Base-by-base conservation (phyloP, 2,113 vertebrate genomes). In the Myxocyprinus asiaticus region DNA sequence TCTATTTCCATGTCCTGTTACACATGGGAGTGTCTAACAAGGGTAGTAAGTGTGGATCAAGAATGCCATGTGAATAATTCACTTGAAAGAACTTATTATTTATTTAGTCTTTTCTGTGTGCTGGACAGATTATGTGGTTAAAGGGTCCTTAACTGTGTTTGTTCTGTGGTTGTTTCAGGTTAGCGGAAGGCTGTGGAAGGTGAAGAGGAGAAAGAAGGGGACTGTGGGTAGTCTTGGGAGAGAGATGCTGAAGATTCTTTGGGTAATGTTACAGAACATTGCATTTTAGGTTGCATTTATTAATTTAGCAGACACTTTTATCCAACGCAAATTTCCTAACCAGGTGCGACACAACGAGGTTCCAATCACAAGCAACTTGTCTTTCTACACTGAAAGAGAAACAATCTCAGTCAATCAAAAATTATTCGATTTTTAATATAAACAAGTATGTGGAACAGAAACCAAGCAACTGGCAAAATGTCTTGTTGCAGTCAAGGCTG, bases 41-140 rank as follows among this genome's bases (percentile, higher is more conserved):
- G 22, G 22, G 22, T 33, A 33, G 22, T 33, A 86, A 86, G 86
- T 86, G 86, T 87, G 88, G 89, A 90, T 90, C 86, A 92, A 82
- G 86, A 86, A 85, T 91, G 89, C 92, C 88, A 87, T 89, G 86
- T 92, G 87, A 93, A 92, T 91, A 88, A 91, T 93, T 92, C 86
- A 92, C 87, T 83, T 87, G 84, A 70, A 85, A 83, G 84, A 88
- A 85, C 81, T 88, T 84, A 89, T 91, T 90, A 89, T 91, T 92
- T 92, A 92, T 91, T 92, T 90, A 92, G 90, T 88, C 87, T 59
- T 73, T 73, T 62, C 1, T 33, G 71, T 48, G n/a, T 59, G 55
- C 71, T 61, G 15, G 43, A 73, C 44, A 12, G n/a, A 71, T 73
- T 73, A 15, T 61, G 56, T 62, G 56, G 56, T 73, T 73, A 9